Evolutionary conservation across 1,140 invertebrate species (phyloP).

Genomic region (Aphidius ervi): DNA sequence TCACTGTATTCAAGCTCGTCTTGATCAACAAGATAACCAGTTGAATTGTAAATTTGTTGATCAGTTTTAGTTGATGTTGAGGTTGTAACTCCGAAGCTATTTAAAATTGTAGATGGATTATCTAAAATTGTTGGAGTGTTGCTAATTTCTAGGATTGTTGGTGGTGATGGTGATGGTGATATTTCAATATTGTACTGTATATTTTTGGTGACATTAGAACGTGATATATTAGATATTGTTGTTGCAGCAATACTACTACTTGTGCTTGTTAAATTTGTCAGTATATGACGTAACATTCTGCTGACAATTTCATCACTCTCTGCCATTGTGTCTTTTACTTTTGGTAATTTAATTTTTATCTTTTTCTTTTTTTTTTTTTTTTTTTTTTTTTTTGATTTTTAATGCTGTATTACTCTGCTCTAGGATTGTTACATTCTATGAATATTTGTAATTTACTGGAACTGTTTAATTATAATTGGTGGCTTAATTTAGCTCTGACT

Average conservation of each 20-base stretch:
- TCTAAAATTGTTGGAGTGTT: constrained; percentile 38
- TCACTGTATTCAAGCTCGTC: constrained; percentile 51
- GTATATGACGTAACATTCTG: constrained; percentile 32
- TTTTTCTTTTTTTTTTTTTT: not conserved
- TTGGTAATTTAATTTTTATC: too few species aligned
- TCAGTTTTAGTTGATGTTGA: constrained; percentile 39
- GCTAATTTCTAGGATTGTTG: constrained; percentile 40
- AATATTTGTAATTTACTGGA: too few species aligned
- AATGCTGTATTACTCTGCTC: too few species aligned
- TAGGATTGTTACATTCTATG: too few species aligned
- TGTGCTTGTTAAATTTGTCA: constrained; percentile 26
- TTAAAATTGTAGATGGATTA: constrained; percentile 46
- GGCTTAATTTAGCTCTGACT: too few species aligned
- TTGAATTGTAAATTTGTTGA: constrained; percentile 45
- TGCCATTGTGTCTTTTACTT: not conserved
- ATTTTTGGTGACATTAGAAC: constrained; percentile 21
- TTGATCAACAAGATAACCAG: constrained; percentile 41
- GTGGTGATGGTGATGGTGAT: constrained; percentile 31
- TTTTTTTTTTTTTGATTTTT: not conserved
- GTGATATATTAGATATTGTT: constrained; percentile 29
- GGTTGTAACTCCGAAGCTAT: constrained; percentile 36
- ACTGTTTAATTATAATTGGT: too few species aligned
- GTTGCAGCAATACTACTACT: constrained; percentile 23
- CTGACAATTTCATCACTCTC: constrained; percentile 16
- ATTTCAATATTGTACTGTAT: not conserved